Evolutionary conservation across 2,888 invertebrate species (phyloP).

Genomic region (Rotaria sp.): DNA sequence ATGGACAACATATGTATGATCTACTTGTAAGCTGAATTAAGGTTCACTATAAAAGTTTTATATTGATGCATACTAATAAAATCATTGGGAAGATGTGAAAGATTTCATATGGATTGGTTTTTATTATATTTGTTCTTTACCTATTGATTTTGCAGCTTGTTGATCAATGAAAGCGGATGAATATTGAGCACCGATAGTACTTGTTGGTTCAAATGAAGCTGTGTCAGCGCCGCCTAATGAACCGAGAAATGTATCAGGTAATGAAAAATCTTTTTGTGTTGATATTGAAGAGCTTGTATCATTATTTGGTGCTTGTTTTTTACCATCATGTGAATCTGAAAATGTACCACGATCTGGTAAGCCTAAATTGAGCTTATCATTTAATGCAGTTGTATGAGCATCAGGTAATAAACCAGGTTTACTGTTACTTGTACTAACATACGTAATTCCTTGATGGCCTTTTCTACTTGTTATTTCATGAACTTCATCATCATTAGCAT

Average conservation of each 20-base stretch:
- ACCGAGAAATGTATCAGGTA: background rate
- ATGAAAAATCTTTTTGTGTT: background rate
- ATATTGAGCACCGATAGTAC: background rate
- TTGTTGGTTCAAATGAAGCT: background rate
- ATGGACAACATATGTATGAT: background rate
- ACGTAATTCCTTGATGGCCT: background rate
- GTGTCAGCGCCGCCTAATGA: background rate
- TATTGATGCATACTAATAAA: background rate
- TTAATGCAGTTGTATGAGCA: background rate
- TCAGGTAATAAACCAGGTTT: slow-evolving; percentile 12
- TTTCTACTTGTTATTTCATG: background rate
- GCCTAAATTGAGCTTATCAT: background rate
- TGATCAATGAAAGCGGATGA: background rate
- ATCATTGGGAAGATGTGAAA: background rate
- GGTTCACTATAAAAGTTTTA: background rate
- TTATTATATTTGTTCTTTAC: background rate
- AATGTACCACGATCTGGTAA: background rate
- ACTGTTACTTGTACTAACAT: background rate
- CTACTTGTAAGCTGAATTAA: background rate
- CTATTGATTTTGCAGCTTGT: background rate
- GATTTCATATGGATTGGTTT: background rate
- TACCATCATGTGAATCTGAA: background rate
- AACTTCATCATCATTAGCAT: slow-evolving; percentile 13
- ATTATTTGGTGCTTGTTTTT: background rate
- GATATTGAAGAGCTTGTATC: background rate